A percentile compares a stretch with the other conserved stretches of the same genome.
phyloP scores from a whole-genome alignment of 2,888 invertebrate species.

The Pachymerium ferrugineum region DNA sequence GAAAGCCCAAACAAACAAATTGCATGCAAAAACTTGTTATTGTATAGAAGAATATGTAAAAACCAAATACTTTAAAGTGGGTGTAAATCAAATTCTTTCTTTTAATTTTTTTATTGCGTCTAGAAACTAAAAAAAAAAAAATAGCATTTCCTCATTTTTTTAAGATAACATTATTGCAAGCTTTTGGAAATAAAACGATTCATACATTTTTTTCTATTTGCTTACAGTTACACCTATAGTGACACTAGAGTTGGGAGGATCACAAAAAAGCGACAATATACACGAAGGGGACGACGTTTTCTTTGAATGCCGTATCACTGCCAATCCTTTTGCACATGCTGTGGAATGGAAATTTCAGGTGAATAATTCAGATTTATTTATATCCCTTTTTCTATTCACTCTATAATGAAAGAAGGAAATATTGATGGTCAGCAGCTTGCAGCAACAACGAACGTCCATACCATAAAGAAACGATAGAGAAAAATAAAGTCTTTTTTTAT shows the following conservation, averaged over 20 bases:
- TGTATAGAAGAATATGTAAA: too few species aligned
- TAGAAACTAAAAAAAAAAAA: too few species aligned
- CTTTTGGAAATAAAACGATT: too few species aligned
- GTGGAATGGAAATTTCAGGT: constrained; percentile 83
- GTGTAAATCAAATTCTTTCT: too few species aligned
- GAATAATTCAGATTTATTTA: constrained; percentile 36
- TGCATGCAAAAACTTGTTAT: too few species aligned
- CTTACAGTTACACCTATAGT: constrained; percentile 78
- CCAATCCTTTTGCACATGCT: constrained; percentile 77
- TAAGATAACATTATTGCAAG: too few species aligned
- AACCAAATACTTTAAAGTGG: too few species aligned
- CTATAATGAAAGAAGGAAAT: background rate
- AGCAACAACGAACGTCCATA: background rate
- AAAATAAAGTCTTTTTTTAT: background rate
- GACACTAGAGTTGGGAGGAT: constrained; percentile 71
- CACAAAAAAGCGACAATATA: constrained; percentile 77
- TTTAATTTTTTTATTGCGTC: too few species aligned
- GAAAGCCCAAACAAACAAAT: too few species aligned
- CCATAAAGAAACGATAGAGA: background rate
- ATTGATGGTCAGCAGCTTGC: constrained; percentile 23
- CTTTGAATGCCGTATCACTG: constrained; percentile 85
- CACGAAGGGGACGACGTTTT: constrained; percentile 89
- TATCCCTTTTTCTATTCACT: background rate
- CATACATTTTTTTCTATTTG: too few species aligned
- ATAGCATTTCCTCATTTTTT: too few species aligned